These are phyloP conservation scores for Diloba caeruleocephala DNA, from an alignment of 2,888 invertebrate genomes.

Conservation along the genomic window DNA sequence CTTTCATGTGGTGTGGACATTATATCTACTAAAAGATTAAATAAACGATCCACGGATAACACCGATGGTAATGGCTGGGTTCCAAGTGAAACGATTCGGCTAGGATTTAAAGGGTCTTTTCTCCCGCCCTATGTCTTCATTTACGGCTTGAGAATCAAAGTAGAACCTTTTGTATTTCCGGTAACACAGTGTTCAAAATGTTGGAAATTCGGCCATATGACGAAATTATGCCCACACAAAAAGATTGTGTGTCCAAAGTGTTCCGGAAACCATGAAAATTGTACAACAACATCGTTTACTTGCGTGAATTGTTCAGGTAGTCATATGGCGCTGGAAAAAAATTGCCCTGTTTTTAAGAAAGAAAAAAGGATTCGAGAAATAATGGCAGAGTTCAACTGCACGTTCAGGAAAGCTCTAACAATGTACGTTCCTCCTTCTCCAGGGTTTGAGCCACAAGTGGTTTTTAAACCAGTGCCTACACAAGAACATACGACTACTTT, in stretches of 20 bases:
- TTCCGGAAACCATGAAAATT: neutral
- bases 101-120: neutral
- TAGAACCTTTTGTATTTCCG: conserved; percentile 1
- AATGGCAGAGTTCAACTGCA: conserved; percentile 3
- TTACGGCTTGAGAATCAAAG: neutral
- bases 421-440: neutral
- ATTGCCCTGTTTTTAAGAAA: neutral
- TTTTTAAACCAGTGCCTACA: neutral
- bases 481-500: neutral
- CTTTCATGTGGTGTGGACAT: neutral
- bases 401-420: neutral
- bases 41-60: neutral
- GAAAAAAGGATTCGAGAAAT: neutral
- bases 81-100: neutral
- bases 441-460: neutral
- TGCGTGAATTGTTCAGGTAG: conserved; percentile 3
- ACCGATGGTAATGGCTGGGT: neutral
- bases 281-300: neutral
- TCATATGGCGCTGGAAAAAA: conserved; percentile 1
- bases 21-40: neutral
- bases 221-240: neutral
- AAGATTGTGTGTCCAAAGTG: conserved; percentile 2
- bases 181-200: neutral
- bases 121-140: neutral
- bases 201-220: neutral